Evolutionary conservation across 2,888 invertebrate species (phyloP).

Genomic region (Eupithecia abbreviata): DNA sequence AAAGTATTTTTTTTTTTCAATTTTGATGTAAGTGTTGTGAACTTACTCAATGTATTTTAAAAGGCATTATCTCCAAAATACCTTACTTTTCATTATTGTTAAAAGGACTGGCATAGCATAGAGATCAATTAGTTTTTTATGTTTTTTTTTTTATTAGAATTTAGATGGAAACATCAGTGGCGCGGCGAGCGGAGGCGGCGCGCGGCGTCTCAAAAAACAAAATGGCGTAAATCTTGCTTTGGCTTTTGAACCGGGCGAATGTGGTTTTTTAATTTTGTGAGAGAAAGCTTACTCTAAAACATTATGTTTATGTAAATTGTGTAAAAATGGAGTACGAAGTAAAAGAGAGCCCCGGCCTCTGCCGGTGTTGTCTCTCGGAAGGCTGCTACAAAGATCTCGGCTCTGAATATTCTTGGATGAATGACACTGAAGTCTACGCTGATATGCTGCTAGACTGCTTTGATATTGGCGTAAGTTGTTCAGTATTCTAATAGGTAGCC

Average conservation of each 20-base stretch:
- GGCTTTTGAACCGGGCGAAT: not conserved
- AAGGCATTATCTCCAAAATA: not conserved
- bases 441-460: slow-evolving; percentile 80
- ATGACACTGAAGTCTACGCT: slow-evolving; percentile 76
- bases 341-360: slow-evolving; percentile 77
- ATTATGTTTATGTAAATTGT: slow-evolving; percentile 40
- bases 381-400: slow-evolving; percentile 78
- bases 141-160: not conserved
- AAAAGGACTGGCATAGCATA: no score
- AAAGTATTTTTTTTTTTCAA: no score
- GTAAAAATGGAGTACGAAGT: slow-evolving; percentile 74
- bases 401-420: slow-evolving; percentile 76
- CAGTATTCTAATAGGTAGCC: not conserved
- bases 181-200: not conserved
- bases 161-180: not conserved
- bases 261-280: slow-evolving; percentile 5
- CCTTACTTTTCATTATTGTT: not conserved
- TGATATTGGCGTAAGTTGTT: slow-evolving; percentile 74
- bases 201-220: slow-evolving; percentile 22
- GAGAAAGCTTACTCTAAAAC: not conserved
- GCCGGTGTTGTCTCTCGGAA: slow-evolving; percentile 80
- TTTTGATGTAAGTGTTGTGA: not conserved
- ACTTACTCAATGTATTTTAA: not conserved
- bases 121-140: not conserved
- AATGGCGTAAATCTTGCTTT: slow-evolving; percentile 21